Evolutionary conservation across 2,797 vertebrate species (phyloP).

Genomic region (Rhinoraja longicauda): DNA sequence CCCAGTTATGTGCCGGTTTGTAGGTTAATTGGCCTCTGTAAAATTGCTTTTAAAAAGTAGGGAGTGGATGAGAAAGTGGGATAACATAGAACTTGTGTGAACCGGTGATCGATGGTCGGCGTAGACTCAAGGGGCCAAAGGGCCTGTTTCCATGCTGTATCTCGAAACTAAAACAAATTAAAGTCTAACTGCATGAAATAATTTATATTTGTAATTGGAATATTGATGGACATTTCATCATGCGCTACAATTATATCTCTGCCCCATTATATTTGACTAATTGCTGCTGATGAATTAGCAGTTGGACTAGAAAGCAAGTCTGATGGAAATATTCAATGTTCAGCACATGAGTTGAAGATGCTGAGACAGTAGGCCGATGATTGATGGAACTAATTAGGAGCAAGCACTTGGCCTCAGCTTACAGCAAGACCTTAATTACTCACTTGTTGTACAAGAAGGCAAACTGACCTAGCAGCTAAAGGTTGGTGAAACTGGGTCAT

Average conservation of each 20-base stretch:
- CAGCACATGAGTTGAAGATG: not conserved
- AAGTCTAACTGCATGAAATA: not conserved
- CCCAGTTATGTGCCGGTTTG: no score
- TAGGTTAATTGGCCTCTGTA: no score
- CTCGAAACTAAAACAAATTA: no score
- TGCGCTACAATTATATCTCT: not conserved
- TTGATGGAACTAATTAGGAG: slow-evolving; percentile 18
- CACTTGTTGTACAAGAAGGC: not conserved
- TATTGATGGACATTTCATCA: not conserved
- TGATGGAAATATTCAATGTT: slow-evolving; percentile 8
- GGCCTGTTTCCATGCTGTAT: not conserved
- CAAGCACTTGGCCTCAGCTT: slow-evolving; percentile 7
- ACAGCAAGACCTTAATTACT: not conserved
- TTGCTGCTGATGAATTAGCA: not conserved
- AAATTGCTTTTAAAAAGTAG: no score
- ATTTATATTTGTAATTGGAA: not conserved
- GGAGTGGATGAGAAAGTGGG: no score
- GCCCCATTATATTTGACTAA: not conserved
- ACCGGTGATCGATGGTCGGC: no score
- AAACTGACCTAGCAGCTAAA: slow-evolving; percentile 3
- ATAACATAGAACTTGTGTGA: no score
- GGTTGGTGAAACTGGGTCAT: not conserved
- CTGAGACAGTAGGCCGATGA: not conserved
- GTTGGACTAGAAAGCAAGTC: not conserved
- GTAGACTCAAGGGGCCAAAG: no score